phyloP scores from a whole-genome alignment of 2,113 vertebrate genomes.

The Pedetes capensis region DNA sequence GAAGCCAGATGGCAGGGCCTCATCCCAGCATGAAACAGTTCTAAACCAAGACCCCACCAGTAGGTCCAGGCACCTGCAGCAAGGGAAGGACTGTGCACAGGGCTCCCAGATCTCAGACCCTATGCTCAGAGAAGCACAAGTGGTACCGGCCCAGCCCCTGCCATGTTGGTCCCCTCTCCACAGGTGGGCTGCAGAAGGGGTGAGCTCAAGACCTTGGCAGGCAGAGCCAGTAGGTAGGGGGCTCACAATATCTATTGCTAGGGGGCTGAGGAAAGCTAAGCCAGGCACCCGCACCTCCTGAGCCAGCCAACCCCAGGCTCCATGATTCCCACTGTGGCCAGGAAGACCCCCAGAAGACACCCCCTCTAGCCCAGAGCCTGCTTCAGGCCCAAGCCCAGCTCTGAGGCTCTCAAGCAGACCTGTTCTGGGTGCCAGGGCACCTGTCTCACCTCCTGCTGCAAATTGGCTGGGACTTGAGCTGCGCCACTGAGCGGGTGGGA shows the following conservation, averaged over 20 bases:
- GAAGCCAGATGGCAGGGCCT: neutral
- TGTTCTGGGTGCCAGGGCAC: neutral
- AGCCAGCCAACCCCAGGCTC: neutral
- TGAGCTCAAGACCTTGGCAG: neutral
- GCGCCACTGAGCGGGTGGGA: neutral
- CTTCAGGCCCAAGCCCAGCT: neutral
- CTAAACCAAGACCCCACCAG: neutral
- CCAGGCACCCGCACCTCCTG: neutral
- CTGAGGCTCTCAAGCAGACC: neutral
- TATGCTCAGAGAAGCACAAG: neutral
- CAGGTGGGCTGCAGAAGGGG: neutral
- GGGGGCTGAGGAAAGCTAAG: neutral
- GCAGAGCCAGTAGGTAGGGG: neutral
- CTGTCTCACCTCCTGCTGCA: neutral
- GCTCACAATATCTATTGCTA: neutral
- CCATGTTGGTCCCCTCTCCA: neutral
- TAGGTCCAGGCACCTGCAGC: neutral
- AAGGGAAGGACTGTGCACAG: neutral
- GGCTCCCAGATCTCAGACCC: neutral
- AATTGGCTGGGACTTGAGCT: neutral
- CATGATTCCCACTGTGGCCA: neutral
- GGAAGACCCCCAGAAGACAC: neutral
- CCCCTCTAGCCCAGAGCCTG: neutral
- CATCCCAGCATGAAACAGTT: neutral
- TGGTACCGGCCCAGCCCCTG: neutral